Percentiles rank a stretch among this genome's conserved stretches.
phyloP scores from a whole-genome alignment of 2,888 invertebrate species.

The Cacoxenus indagator region DNA sequence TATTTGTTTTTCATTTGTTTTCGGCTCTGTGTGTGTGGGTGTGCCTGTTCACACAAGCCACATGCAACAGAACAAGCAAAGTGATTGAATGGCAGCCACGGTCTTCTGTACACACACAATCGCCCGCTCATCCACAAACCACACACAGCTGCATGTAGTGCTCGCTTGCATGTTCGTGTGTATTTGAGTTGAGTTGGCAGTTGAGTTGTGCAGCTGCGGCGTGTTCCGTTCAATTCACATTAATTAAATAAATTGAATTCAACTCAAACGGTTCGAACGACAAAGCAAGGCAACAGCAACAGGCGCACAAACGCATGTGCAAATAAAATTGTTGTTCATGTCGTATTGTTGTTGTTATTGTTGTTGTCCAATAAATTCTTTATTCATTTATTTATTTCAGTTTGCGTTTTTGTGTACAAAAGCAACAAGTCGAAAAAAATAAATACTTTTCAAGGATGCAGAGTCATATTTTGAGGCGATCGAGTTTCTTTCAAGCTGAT shows the following conservation, averaged over 20 bases:
- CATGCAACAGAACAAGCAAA: slow-evolving; percentile 8
- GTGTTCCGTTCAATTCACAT: slow-evolving; percentile 38
- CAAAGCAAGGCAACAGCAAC: not conserved
- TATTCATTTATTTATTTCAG: not conserved
- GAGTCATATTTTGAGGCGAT: not conserved
- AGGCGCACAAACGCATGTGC: not conserved
- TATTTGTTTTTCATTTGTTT: not conserved
- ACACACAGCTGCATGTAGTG: no score
- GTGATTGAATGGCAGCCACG: slow-evolving; percentile 6
- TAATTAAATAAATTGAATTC: slow-evolving; percentile 47
- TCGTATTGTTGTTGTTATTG: not conserved
- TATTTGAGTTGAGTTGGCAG: not conserved
- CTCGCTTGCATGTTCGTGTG: not conserved
- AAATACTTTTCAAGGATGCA: slow-evolving; percentile 10
- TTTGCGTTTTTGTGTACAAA: not conserved
- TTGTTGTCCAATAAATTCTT: not conserved
- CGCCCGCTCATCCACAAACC: not conserved
- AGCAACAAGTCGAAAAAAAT: slow-evolving; percentile 34
- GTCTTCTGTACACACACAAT: not conserved
- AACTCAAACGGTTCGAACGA: slow-evolving; percentile 24
- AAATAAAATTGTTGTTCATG: not conserved
- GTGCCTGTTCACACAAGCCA: not conserved
- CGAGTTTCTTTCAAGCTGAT: slow-evolving; percentile 35
- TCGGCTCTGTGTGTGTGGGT: not conserved
- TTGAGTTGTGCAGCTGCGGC: slow-evolving; percentile 27